Percentiles rank a stretch among this genome's conserved stretches.
Evolutionary conservation across 1,140 invertebrate species (phyloP).

Genomic region (Metopolophium dirhodum): DNA sequence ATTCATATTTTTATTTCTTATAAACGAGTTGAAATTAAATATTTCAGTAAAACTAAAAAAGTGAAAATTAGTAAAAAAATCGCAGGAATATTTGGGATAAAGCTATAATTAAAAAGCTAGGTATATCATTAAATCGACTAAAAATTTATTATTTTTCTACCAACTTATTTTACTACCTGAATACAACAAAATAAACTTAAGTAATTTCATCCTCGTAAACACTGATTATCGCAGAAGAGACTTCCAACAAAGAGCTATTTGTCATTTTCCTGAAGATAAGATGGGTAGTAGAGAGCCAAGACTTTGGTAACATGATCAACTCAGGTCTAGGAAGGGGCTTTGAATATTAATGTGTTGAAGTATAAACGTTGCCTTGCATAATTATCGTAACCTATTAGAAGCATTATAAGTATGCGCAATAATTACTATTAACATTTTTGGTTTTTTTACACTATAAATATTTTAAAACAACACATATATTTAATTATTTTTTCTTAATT

Average conservation of each 20-base stretch:
- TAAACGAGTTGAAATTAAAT: no score
- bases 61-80: background rate
- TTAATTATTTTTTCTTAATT: constrained; percentile 27
- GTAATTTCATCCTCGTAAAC: background rate
- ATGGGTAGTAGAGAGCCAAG: background rate
- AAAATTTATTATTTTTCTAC: background rate
- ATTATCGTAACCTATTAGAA: constrained; percentile 26
- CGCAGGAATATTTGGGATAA: background rate
- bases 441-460: background rate
- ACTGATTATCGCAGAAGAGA: background rate
- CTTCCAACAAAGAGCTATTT: background rate
- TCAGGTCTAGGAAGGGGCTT: background rate
- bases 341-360: constrained; percentile 42
- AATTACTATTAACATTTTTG: constrained; percentile 14
- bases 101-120: background rate
- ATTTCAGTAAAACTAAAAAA: no score
- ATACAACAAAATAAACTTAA: background rate
- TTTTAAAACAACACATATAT: background rate
- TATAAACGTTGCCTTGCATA: constrained; percentile 48
- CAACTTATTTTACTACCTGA: background rate
- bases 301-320: background rate
- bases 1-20: no score
- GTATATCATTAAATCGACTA: background rate
- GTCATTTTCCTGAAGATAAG: background rate
- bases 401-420: background rate